Conservation (phyloP, 2,888 invertebrate species). For the Ophraella communa region DNA sequence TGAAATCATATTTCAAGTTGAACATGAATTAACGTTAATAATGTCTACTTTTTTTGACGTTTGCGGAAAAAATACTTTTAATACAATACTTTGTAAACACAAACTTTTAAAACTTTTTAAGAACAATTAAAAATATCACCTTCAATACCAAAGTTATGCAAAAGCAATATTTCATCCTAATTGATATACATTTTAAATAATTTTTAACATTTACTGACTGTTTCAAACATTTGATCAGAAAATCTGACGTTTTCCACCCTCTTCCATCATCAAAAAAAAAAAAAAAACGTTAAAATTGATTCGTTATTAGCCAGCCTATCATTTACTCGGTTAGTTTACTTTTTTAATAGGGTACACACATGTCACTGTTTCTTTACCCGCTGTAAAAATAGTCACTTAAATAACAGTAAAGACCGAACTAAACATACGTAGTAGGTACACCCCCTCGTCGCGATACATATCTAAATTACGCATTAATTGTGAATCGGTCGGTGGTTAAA, state of each 20-base stretch:
- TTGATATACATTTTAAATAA: no score
- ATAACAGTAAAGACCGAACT: conserved; percentile 28
- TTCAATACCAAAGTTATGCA: no score
- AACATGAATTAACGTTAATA: no score
- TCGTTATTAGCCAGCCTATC: conserved; percentile 23
- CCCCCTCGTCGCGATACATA: conserved; percentile 53
- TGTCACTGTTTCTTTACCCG: conserved; percentile 15
- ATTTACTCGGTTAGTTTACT: conserved; percentile 28
- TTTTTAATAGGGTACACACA: conserved; percentile 30
- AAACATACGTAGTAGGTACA: conserved; percentile 14
- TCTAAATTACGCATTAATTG: conserved; percentile 61
- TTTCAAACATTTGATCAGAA: neutral
- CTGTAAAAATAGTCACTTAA: conserved; percentile 26
- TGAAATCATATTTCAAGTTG: no score
- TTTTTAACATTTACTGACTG: no score
- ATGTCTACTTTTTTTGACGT: no score
- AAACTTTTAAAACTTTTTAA: no score
- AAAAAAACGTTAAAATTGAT: conserved; percentile 20
- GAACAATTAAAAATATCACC: no score
- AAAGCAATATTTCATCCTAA: no score
- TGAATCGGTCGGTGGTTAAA: conserved; percentile 60
- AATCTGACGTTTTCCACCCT: neutral
- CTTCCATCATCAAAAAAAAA: no score
- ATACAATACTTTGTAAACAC: no score
- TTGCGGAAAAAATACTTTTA: no score